A percentile compares a stretch with the other conserved stretches of the same genome.
Conservation (phyloP, 1,140 invertebrate genomes). For the Patella vulgata region DNA sequence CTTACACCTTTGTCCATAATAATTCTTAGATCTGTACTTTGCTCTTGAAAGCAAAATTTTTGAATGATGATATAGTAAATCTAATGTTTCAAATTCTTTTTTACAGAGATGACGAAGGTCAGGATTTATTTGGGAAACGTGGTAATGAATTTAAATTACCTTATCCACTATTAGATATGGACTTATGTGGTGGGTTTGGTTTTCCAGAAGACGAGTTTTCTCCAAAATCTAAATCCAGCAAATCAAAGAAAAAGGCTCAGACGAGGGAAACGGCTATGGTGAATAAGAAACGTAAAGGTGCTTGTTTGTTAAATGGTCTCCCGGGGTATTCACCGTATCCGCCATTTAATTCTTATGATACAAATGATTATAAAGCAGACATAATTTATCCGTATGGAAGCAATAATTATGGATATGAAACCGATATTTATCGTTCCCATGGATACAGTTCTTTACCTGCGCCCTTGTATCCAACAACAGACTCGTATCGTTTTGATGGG, state of each 20-base stretch:
- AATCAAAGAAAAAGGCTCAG: constrained; percentile 81
- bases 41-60: no score
- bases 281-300: constrained; percentile 84
- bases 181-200: constrained; percentile 60
- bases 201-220: constrained; percentile 55
- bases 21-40: no score
- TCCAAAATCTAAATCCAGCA: constrained; percentile 49
- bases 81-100: no score
- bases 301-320: constrained; percentile 61
- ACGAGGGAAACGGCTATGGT: constrained; percentile 91
- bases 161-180: constrained; percentile 79
- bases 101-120: constrained; percentile 95
- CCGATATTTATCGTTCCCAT: constrained; percentile 57
- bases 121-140: constrained; percentile 93
- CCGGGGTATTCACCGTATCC: constrained; percentile 36
- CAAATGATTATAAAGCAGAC: constrained; percentile 57
- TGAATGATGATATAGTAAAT: no score
- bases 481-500: constrained; percentile 53
- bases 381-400: constrained; percentile 56
- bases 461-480: constrained; percentile 48
- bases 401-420: constrained; percentile 55
- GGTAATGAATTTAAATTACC: constrained; percentile 99
- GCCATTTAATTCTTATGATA: constrained; percentile 58
- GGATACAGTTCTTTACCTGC: constrained; percentile 51
- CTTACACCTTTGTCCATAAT: no score